Percentiles rank a stretch among this genome's conserved stretches.
phyloP scores from a whole-genome alignment of 2,113 vertebrate genomes.

The Aythya baeri region DNA sequence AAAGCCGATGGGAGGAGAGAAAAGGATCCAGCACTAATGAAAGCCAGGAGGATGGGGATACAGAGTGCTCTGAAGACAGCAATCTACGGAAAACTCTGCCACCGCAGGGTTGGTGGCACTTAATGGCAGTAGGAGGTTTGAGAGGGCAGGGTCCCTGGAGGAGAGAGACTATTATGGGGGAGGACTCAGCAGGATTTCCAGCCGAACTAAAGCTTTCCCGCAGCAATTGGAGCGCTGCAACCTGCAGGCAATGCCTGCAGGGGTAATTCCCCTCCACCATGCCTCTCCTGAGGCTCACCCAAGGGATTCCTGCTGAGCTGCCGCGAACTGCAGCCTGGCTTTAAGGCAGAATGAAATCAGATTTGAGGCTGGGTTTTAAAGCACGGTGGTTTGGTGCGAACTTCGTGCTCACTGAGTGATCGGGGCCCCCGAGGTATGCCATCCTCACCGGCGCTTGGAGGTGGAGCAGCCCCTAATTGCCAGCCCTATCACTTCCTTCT shows the following conservation, averaged over 20 bases:
- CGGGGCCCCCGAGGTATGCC: fast-evolving
- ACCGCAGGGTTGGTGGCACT: not conserved
- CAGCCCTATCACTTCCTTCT: not conserved
- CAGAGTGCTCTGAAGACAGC: not conserved
- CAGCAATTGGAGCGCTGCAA: fast-evolving
- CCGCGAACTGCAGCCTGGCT: not conserved
- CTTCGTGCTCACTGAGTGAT: fast-evolving
- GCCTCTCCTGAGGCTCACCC: not conserved
- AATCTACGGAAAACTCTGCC: not conserved
- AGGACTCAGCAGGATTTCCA: not conserved
- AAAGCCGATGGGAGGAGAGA: not conserved
- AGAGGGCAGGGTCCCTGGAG: not conserved
- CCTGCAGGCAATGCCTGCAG: not conserved
- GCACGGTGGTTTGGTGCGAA: not conserved
- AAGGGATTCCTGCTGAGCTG: not conserved
- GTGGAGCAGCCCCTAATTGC: not conserved
- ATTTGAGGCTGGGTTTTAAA: not conserved
- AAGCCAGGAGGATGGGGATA: not conserved
- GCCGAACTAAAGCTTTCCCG: not conserved
- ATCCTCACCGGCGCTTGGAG: fast-evolving
- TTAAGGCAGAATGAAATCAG: not conserved
- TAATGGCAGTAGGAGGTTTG: not conserved
- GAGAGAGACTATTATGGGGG: fast-evolving
- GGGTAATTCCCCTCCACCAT: not conserved
- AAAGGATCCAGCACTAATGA: not conserved